Conservation (phyloP, 2,888 invertebrate genomes). For the Therioaphis trifolii region DNA sequence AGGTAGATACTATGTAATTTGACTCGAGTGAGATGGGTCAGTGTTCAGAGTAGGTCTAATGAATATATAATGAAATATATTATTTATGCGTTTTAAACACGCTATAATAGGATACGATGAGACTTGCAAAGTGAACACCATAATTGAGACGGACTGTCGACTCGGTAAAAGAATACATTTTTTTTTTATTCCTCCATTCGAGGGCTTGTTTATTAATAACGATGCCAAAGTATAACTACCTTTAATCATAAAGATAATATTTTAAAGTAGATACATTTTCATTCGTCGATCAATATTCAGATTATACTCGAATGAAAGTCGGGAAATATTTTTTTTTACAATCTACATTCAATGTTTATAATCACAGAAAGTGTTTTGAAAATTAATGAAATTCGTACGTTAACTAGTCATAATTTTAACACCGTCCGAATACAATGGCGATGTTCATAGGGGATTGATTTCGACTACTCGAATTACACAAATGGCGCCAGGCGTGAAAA, state of each 20-base stretch:
- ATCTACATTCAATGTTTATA: too few relatives aligned
- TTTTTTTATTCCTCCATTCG: neutral
- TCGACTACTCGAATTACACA: too few relatives aligned
- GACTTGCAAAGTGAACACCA: constrained; percentile 28
- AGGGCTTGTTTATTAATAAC: constrained; percentile 35
- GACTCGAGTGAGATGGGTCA: constrained; percentile 19
- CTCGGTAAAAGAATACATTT: neutral
- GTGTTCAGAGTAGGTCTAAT: neutral
- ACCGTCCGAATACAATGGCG: too few relatives aligned
- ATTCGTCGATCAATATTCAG: too few relatives aligned
- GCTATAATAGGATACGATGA: constrained; percentile 25
- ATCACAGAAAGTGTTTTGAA: too few relatives aligned
- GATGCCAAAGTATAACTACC: neutral
- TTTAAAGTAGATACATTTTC: neutral
- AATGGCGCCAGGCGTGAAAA: too few relatives aligned
- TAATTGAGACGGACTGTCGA: constrained; percentile 44
- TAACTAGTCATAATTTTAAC: too few relatives aligned
- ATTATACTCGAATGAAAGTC: too few relatives aligned
- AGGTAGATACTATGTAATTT: constrained; percentile 11
- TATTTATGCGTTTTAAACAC: constrained; percentile 51
- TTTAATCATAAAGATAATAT: constrained; percentile 9
- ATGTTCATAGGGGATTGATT: too few relatives aligned
- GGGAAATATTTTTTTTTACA: too few relatives aligned
- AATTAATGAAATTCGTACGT: too few relatives aligned
- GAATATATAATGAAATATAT: constrained; percentile 36